These are phyloP conservation scores for Pterois miles DNA, from an alignment of 2,797 vertebrate species.

Conservation along the genomic window DNA sequence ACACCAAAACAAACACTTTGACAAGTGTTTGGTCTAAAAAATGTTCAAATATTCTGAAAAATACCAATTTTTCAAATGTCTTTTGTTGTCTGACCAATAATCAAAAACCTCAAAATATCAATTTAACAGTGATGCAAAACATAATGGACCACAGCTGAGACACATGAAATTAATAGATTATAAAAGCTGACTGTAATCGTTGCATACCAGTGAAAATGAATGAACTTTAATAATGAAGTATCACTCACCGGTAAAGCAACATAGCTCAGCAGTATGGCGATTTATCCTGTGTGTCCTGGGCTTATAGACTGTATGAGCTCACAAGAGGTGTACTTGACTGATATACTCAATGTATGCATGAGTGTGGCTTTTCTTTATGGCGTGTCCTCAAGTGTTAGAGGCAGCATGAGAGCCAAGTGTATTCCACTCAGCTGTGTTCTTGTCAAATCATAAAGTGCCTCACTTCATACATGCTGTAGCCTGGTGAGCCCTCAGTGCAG, in stretches of 20 bases:
- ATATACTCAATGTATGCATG: not conserved
- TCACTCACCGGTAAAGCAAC: not conserved
- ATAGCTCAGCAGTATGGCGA: constrained; percentile 7
- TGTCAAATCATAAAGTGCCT: not conserved
- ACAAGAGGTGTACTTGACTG: constrained; percentile 1
- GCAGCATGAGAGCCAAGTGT: constrained; percentile 13
- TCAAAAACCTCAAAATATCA: not conserved
- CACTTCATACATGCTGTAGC: not conserved
- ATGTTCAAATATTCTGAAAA: not conserved
- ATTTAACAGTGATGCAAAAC: not conserved
- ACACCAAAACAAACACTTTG: not conserved
- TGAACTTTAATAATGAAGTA: not conserved
- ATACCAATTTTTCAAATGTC: not conserved
- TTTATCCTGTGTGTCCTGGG: not conserved
- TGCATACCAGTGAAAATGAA: not conserved
- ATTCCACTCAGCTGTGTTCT: constrained; percentile 14
- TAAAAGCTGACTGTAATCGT: not conserved
- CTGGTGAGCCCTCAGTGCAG: constrained; percentile 16
- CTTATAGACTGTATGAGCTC: not conserved
- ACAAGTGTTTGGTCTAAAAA: not conserved
- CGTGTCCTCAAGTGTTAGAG: constrained; percentile 18
- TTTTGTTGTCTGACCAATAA: not conserved
- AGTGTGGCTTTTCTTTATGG: constrained; percentile 12
- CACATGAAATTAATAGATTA: not conserved
- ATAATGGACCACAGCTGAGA: not conserved